Conservation (phyloP, 2,888 invertebrate species). For the Oxycera nigricornis region DNA sequence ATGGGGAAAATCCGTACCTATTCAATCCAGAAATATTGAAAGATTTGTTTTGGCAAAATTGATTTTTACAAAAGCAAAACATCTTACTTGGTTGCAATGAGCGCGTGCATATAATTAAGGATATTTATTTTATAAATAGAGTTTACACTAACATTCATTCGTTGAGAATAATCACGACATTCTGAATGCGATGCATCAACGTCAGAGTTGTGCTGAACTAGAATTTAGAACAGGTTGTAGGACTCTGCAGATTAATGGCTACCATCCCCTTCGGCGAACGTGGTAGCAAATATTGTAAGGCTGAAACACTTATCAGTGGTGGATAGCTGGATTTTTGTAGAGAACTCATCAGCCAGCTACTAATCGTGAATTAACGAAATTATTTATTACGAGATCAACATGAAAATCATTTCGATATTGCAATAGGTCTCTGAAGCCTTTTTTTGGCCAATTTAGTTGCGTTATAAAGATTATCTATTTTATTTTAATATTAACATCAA, state of each 20-base stretch:
- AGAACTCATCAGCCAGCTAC: constrained; percentile 51
- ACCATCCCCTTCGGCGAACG: constrained; percentile 44
- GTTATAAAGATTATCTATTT: too few species aligned
- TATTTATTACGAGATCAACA: constrained; percentile 54
- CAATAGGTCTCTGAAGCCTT: constrained; percentile 51
- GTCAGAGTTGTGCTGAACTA: neutral
- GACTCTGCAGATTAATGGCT: constrained; percentile 49
- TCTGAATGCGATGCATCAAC: neutral
- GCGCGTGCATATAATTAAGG: too few species aligned
- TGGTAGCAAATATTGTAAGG: constrained; percentile 48
- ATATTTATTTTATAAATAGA: too few species aligned
- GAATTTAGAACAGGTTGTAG: constrained; percentile 44
- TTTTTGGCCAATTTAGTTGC: constrained; percentile 47
- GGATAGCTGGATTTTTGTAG: constrained; percentile 54
- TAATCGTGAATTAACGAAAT: constrained; percentile 51
- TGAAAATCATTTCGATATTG: constrained; percentile 53
- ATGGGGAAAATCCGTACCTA: too few species aligned
- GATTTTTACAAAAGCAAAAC: too few species aligned
- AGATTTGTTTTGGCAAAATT: too few species aligned
- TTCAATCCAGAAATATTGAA: too few species aligned
- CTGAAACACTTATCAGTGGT: constrained; percentile 51
- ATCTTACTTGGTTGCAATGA: too few species aligned
- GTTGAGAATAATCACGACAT: neutral
- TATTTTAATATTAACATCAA: too few species aligned
- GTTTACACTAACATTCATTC: neutral